Evolutionary conservation across 2,888 invertebrate species (phyloP), one percentile per base, ranked within the genome.

Genomic region (Leptopilina myrica): DNA sequence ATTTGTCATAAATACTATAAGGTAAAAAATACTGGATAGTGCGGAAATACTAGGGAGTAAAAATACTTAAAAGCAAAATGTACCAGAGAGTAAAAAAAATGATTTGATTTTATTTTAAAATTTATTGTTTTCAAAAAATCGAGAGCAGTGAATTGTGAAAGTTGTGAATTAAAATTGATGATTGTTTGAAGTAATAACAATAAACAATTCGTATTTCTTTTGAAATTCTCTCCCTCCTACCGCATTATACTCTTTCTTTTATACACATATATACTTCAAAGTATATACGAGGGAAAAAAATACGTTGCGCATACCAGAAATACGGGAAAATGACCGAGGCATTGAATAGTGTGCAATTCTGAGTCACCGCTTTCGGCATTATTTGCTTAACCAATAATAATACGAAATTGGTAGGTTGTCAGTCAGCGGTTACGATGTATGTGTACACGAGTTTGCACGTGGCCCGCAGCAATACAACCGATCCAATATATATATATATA

Each of bases 301-400:
- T 4, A 49, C 49, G 12, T 53, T 40, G 73, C 56, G 73, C 56
- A 56, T 56, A 40, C 53, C 40, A 59, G 56, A 53, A 56, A 53
- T 73, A 9, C 56, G 56, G 73, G 33, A 73, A 40, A 73, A 56
- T 73, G 40, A 33, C 56, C 56, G 56, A 15, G 8, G 73, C 26
- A 69, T 69, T 76, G 79, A 83, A 81, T 81, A 65, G 82, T 80
- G 79, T 80, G 79, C 79, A 83, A 84, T 83, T 82, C 80, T 81
- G 79, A 79, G 79, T 83, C 83, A 82, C 81, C 79, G 87, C 85
- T 87, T 80, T 83, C 81, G 86, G 85, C 85, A 83, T 84, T 90
- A 87, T 90, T 91, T 89, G 87, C 86, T 87, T 86, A 88, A 87
- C 84, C 86, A 85, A 88, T 89, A 89, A 90, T 88, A 86, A 86